Base-by-base conservation (phyloP, 2,888 invertebrate species). In the Zaprionus obscuricornis region DNA sequence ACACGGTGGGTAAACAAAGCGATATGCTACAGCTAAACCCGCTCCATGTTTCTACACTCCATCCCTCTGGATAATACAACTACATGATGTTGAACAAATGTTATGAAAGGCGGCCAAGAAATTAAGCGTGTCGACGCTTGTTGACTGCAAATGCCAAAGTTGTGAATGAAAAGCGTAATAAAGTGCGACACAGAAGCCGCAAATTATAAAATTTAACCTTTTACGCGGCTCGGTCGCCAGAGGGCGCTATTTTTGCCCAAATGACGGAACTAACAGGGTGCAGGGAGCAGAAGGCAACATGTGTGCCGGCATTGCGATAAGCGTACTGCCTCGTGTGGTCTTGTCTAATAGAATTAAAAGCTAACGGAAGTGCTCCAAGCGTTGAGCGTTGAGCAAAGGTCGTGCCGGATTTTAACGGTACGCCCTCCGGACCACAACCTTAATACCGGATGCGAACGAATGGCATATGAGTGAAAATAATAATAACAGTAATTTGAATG, bases 61-160 rank as follows among this genome's bases (percentile, higher is more conserved):
- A n/a, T n/a, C n/a, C 11, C 17, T n/a, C 11, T 7, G 24, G 5
- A 3, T 22, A 43, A 26, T 8, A 29, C 34, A 68, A 36, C n/a
- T 62, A 82, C 67, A 85, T 59, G 72, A 57, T 81, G 85, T 75
- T 54, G 62, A 85, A 83, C 85, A 81, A 81, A 70, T 81, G 85
- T 68, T 70, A 68, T 85, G 79, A 79, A 65, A 51, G 71, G 71
- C 62, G 68, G 66, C 85, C 84, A 83, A 75, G 81, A 81, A 81
- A 85, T 81, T 83, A 75, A 85, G 79, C 86, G 81, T 79, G 87
- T 86, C 77, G 86, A 83, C 77, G 85, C 81, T 63, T 78, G 69
- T 74, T 86, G 83, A 79, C 85, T 87, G 71, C 77, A 81, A 85
- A 81, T 83, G 85, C 84, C 85, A 66, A 83, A 79, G 78, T 78